These are phyloP conservation scores for Plecotus auritus DNA, from an alignment of 2,113 vertebrate species.

Conservation along the genomic window DNA sequence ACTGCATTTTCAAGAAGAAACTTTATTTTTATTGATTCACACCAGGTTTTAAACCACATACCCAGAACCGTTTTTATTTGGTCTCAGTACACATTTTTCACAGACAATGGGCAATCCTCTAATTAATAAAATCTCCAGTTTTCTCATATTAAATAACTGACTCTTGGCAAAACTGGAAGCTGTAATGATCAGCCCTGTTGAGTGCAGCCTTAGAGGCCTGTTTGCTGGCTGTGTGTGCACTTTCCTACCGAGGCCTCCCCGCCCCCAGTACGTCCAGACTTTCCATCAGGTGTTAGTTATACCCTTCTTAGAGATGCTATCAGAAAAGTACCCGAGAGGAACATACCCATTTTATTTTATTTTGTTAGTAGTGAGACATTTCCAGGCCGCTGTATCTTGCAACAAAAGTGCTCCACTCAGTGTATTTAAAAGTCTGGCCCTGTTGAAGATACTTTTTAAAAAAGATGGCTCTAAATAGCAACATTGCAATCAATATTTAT, in stretches of 20 bases:
- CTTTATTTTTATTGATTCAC: neutral
- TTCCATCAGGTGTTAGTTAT: neutral
- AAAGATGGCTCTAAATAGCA: neutral
- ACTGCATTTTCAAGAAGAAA: neutral
- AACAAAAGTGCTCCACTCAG: neutral
- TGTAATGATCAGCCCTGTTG: neutral
- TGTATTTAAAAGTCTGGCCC: neutral
- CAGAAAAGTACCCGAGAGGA: neutral
- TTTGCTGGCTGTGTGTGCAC: neutral
- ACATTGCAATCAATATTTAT: neutral
- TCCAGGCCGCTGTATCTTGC: neutral
- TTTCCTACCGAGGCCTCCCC: accelerated
- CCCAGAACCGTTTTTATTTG: neutral
- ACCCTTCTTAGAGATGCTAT: accelerated
- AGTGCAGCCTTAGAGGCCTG: too few relatives aligned
- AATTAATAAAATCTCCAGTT: neutral
- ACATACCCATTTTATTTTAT: neutral
- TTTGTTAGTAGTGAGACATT: neutral
- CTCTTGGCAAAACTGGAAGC: neutral
- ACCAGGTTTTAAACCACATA: neutral
- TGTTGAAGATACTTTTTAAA: neutral
- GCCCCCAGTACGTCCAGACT: accelerated
- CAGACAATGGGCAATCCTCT: neutral
- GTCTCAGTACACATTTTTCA: neutral
- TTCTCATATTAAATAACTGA: neutral